Evolutionary conservation across 2,888 invertebrate species (phyloP), one percentile per base, ranked within the genome.

Genomic region (Polydrusus tereticollis): DNA sequence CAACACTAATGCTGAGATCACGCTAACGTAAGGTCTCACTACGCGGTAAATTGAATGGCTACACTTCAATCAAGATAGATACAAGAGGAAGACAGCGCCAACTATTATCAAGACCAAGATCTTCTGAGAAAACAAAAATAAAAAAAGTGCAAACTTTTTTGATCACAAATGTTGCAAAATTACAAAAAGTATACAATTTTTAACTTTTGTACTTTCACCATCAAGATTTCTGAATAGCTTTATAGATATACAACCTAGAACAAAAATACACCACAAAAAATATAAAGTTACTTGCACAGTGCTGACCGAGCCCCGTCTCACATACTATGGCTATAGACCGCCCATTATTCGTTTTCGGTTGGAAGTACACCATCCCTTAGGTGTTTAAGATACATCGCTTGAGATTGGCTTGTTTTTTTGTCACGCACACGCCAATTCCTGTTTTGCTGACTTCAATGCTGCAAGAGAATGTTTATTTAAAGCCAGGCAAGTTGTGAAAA

Each of bases 361-460:
- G n/a, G n/a, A n/a, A n/a, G n/a, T n/a, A n/a, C n/a, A n/a, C n/a
- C n/a, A n/a, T n/a, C n/a, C n/a, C n/a, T n/a, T n/a, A n/a, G n/a
- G 16, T 58, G 16, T 33, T 47, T 45, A 62, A 29, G 47, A 47
- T 47, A 47, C 33, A 20, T 62, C 62, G 36, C 36, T 62, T 33
- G 47, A 29, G 33, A 62, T 47, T 62, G 41, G 26, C 41, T 63
- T 67, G 64, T 47, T 43, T 38, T 71, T 70, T 64, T 72, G 87
- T 88, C 87, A 88, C 85, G 87, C 86, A 80, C 88, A 87, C 26
- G 86, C 85, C 85, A 87, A 84, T 82, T 88, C 88, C 76, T 88
- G 88, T 80, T 88, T 88, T 58, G 88, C 87, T 77, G 88, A 87
- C 82, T 88, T 87, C 80, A 87, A 81, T 65, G 88, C 88, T 88